Evolutionary conservation across 1,140 invertebrate genomes (phyloP), one percentile per base, ranked within the genome.

Genomic region (Brachystomella parvula): DNA sequence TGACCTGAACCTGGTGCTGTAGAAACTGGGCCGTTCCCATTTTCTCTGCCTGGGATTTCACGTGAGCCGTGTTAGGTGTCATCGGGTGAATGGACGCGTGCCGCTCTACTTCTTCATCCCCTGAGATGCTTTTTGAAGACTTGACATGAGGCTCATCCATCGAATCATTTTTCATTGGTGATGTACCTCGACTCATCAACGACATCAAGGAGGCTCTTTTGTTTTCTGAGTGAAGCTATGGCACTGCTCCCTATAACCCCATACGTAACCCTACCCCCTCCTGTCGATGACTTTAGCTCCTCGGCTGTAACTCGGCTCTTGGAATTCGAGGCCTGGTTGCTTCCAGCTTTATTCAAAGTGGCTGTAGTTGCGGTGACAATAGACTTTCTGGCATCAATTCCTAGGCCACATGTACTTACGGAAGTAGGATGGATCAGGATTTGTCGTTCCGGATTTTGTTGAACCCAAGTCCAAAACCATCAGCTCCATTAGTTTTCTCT

Each of bases 41-140:
- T 53, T 66, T 61, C 17, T 70, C 71, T 56, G 71, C 70, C 61
- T 73, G 71, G 35, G 61, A 44, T 32, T 31, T 62, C 35, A 39
- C 35, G 6, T 19, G 35, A 9, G 35, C 6, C 35, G 19, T 39
- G 6, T 39, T 39, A 19, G 35, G 19, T 9, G 35, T 9, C 35
- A 19, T 39, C 19, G 6, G 35, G 35, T 6, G 19, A 39, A 9
- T 39, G 6, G 35, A 19, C 6, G 19, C 35, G 35, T 39, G 35
- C 19, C 35, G 35, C 35, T 39, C 35, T 39, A 39, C 6, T 39
- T 39, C 35, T 19, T 39, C 35, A 39, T 39, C 35, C 6, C 35
- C 19, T 39, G 35, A 39, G 35, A 39, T 39, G 19, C 6, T 9
- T 39, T 39, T 39, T 24, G 49, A 53, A 53, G 12, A 12, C 24